These are phyloP conservation scores for Drosophila putrida DNA, from an alignment of 2,888 invertebrate species.

Conservation along the genomic window DNA sequence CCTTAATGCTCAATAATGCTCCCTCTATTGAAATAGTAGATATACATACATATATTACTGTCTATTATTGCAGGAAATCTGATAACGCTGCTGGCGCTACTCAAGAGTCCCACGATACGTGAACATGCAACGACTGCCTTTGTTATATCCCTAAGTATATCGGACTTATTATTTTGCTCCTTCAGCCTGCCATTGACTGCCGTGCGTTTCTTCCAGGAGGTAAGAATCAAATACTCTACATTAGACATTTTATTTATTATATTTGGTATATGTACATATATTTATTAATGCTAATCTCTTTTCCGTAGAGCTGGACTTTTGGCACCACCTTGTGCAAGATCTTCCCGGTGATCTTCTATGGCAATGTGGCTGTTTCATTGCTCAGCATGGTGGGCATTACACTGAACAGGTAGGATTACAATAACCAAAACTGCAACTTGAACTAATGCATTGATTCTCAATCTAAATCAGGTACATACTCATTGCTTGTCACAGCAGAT, in stretches of 20 bases:
- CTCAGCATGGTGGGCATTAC: slow-evolving; percentile 96
- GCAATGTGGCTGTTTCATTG: slow-evolving; percentile 94
- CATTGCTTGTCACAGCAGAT: slow-evolving; percentile 92
- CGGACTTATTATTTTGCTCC: slow-evolving; percentile 93
- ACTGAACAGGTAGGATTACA: slow-evolving; percentile 90
- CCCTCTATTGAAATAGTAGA: neutral
- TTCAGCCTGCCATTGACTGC: slow-evolving; percentile 94
- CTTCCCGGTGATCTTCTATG: slow-evolving; percentile 95
- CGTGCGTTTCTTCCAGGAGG: slow-evolving; percentile 92
- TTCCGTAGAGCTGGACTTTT: slow-evolving; percentile 89
- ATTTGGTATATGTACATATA: too few species aligned
- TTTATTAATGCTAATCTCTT: neutral
- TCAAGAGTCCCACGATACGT: slow-evolving; percentile 91
- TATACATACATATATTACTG: neutral
- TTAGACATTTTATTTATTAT: neutral
- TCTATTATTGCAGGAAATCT: slow-evolving; percentile 89
- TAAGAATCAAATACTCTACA: slow-evolving; percentile 52
- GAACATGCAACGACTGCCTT: slow-evolving; percentile 95
- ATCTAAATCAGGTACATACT: slow-evolving; percentile 90
- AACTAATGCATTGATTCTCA: neutral
- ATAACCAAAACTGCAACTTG: neutral
- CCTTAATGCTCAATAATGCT: neutral
- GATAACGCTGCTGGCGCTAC: slow-evolving; percentile 92
- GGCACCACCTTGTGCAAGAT: slow-evolving; percentile 92
- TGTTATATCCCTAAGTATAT: slow-evolving; percentile 93